Evolutionary conservation across 2,888 invertebrate genomes (phyloP).

Genomic region (Drosophila borborema): DNA sequence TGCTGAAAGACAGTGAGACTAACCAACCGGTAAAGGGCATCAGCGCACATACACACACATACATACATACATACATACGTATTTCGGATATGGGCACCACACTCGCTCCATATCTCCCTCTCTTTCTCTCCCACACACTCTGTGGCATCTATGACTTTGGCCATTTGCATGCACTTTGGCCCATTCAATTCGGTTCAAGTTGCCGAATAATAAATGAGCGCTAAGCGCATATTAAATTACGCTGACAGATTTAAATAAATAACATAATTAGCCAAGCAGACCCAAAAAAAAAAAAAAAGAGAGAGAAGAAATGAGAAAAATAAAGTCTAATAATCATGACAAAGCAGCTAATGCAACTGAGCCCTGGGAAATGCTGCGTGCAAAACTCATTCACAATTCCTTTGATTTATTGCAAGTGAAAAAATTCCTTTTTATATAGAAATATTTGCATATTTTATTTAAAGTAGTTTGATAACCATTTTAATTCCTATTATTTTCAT

Average conservation of each 20-base stretch:
- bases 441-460: neutral
- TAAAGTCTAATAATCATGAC: constrained; percentile 19
- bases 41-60: neutral
- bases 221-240: constrained; percentile 63
- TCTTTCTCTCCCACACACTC: neutral
- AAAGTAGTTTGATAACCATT: neutral
- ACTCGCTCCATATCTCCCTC: neutral
- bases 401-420: neutral
- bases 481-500: too few relatives aligned
- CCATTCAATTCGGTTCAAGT: constrained; percentile 49
- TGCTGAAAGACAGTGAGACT: constrained; percentile 22
- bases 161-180: constrained; percentile 50
- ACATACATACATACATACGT: neutral
- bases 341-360: constrained; percentile 4
- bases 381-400: neutral
- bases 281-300: neutral
- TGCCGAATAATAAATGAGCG: constrained; percentile 58
- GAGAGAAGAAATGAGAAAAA: neutral
- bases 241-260: constrained; percentile 30
- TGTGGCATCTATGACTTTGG: constrained; percentile 11
- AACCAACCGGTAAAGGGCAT: constrained; percentile 31
- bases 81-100: neutral
- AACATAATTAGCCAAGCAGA: constrained; percentile 40
- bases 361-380: neutral
- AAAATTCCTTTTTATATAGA: neutral